These are phyloP conservation scores for Hymenopus coronatus DNA, from an alignment of 2,888 invertebrate genomes.

Conservation along the genomic window DNA sequence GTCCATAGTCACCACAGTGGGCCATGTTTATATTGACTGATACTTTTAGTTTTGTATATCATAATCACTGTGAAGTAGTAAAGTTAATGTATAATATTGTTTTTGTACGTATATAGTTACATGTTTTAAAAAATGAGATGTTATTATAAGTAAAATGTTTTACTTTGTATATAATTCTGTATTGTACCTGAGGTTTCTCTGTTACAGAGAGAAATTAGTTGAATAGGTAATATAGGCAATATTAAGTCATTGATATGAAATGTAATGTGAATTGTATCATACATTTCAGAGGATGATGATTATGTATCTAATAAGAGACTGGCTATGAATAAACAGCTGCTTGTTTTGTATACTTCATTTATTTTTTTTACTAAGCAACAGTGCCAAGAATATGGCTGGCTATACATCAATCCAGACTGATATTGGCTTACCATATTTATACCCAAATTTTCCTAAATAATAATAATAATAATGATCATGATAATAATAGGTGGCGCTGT, in stretches of 20 bases:
- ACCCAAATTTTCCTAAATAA: too few relatives aligned
- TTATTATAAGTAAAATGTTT: not conserved
- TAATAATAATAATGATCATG: too few relatives aligned
- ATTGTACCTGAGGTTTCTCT: not conserved
- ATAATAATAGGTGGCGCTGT: too few relatives aligned
- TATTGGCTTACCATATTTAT: too few relatives aligned
- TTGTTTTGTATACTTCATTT: not conserved
- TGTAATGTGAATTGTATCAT: not conserved
- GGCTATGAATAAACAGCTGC: not conserved
- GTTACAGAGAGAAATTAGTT: not conserved
- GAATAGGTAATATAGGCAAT: not conserved
- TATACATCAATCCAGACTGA: too few relatives aligned
- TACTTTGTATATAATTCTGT: not conserved
- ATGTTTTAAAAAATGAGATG: not conserved
- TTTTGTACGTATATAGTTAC: not conserved
- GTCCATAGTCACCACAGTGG: not conserved
- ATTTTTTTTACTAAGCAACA: too few relatives aligned
- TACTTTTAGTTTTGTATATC: not conserved
- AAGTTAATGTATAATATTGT: not conserved
- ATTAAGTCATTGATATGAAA: not conserved
- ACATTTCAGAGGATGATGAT: not conserved
- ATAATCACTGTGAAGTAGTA: not conserved
- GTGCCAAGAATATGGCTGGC: too few relatives aligned
- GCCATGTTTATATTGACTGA: not conserved
- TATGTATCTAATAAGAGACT: not conserved